Evolutionary conservation across 2,797 vertebrate species (phyloP).

Genomic region (Periophthalmus magnuspinnatus): DNA sequence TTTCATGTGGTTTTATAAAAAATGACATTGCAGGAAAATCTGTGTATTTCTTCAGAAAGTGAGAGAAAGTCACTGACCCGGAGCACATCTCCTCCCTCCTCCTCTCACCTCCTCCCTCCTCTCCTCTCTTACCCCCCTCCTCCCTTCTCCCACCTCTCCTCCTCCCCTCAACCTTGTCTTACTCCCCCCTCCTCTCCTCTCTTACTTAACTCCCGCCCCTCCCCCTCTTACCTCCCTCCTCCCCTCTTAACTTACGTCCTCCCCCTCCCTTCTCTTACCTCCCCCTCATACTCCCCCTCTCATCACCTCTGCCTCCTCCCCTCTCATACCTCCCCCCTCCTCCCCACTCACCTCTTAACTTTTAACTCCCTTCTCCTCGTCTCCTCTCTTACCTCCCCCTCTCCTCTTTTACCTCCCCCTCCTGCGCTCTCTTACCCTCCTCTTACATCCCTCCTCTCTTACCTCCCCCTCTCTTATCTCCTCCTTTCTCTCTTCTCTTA

Average conservation of each 20-base stretch:
- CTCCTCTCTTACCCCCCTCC: too few species aligned
- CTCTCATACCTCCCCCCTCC: constrained; percentile 36
- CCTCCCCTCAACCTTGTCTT: too few species aligned
- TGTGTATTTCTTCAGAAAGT: not conserved
- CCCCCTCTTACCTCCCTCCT: not conserved
- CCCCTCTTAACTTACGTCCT: not conserved
- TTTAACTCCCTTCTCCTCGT: too few species aligned
- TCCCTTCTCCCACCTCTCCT: constrained; percentile 20
- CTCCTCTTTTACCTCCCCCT: constrained; percentile 14
- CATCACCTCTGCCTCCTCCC: too few species aligned
- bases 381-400: too few species aligned
- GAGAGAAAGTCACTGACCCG: constrained; percentile 38
- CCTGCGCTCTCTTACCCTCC: constrained; percentile 13
- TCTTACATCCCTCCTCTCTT: not conserved
- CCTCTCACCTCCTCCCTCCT: not conserved
- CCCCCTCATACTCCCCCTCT: too few species aligned
- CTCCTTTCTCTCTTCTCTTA: too few species aligned
- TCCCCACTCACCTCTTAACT: too few species aligned
- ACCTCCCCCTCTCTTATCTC: not conserved
- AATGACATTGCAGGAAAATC: not conserved
- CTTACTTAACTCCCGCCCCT: constrained; percentile 26
- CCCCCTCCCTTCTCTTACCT: too few species aligned
- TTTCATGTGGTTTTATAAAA: too few species aligned
- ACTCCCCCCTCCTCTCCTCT: too few species aligned
- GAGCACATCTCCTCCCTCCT: constrained; percentile 42